phyloP scores from a whole-genome alignment of 2,113 vertebrate genomes.

The Eubucco bourcierii region DNA sequence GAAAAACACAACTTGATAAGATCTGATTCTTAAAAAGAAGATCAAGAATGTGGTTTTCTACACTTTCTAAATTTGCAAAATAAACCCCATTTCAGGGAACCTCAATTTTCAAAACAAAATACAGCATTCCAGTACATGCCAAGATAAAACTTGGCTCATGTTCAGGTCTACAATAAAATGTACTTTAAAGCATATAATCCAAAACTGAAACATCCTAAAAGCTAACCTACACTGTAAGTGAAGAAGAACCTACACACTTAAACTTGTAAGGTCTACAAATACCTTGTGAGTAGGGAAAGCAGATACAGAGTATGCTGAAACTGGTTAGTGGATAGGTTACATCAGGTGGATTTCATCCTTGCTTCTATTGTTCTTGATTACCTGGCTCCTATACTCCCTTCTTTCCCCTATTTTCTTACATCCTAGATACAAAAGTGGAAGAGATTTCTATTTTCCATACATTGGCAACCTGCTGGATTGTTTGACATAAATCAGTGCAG shows the following conservation, averaged over 20 bases:
- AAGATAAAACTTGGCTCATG: constrained; percentile 8
- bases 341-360: background rate
- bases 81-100: constrained; percentile 69
- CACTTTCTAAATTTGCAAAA: constrained; percentile 58
- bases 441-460: background rate
- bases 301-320: background rate
- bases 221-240: background rate
- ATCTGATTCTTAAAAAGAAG: constrained; percentile 44
- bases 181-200: background rate
- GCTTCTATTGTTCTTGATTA: background rate
- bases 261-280: background rate
- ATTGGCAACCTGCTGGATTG: background rate
- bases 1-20: constrained; percentile 26
- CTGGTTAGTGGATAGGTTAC: background rate
- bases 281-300: background rate
- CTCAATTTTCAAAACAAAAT: constrained; percentile 28
- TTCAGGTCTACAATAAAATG: constrained; percentile 8
- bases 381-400: background rate
- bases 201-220: background rate
- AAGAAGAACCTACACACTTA: background rate
- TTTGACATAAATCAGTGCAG: background rate
- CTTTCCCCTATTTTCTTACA: background rate
- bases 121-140: constrained; percentile 11
- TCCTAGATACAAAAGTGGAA: background rate
- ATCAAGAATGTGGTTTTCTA: constrained; percentile 51